Base-by-base conservation (phyloP, 2,113 vertebrate species). In the Albula glossodonta region DNA sequence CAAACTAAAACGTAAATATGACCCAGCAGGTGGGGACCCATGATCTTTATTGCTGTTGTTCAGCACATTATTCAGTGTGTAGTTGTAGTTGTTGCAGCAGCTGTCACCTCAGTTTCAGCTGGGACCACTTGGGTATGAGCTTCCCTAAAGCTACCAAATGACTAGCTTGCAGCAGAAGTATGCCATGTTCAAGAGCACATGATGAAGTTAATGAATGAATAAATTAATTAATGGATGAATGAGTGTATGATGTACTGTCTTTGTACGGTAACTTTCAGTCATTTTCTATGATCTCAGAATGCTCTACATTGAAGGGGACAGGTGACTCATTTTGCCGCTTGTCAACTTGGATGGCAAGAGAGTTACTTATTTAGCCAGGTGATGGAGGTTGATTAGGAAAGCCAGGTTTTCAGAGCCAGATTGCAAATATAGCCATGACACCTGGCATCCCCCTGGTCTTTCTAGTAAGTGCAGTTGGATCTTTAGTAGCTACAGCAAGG, bases 161-260 rank as follows among this genome's bases (percentile, higher is more conserved):
- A 87, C 91, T 88, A 88, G 88, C 91, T 90, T 56, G 79, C 83
- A 91, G 92, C 89, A 56, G 82, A 83, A 89, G 31, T 41, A 41
- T 41, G 31, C 31, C 31, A 41, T 41, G 31, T 41, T 41, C 31
- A 41, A 41, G 31, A 41, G 31, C 31, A 41, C 31, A 41, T 41
- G 31, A 41, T 41, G 31, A 41, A 41, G 31, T 41, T 41, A 41
- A 41, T 41, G 31, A 41, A 41, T 41, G 31, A 41, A 41, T 41
- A 41, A 41, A 41, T 41, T 41, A 41, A 41, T 41, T 41, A 66
- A 22, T 2, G 17, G 5, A 22, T 66, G 17, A 7, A 66, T 22
- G 4, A 4, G 17, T 1, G 6, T 19, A 22, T 66, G 0, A 22
- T 8, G 17, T 19, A 41, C 31, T 41, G 31, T 41, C 31, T 41